Evolutionary conservation across 1,140 invertebrate genomes (phyloP).

Genomic region (Eriosoma lanigerum): DNA sequence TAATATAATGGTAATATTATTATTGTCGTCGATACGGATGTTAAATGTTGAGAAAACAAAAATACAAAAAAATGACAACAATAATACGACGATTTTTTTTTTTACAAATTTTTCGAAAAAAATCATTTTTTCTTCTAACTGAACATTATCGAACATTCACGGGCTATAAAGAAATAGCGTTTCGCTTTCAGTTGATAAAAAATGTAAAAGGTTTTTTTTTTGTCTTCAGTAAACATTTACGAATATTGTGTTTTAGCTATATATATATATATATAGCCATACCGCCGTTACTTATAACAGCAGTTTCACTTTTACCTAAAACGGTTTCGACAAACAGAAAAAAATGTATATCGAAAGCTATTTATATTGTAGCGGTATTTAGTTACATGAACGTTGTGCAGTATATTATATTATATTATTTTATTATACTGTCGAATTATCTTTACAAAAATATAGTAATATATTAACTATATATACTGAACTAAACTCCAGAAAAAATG

Average conservation of each 20-base stretch:
- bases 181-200: conserved; percentile 33
- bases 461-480: no score
- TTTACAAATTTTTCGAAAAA: no score
- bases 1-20: conserved; percentile 5
- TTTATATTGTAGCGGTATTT: neutral
- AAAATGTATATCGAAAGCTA: neutral
- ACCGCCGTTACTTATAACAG: neutral
- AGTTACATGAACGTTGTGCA: neutral
- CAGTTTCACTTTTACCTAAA: conserved; percentile 26
- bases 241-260: neutral
- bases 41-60: neutral
- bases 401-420: no score
- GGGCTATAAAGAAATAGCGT: neutral
- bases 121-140: no score
- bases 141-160: no score
- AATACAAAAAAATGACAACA: no score
- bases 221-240: neutral
- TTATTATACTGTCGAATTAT: no score
- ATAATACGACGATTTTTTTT: no score
- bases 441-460: no score
- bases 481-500: no score
- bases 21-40: conserved; percentile 19
- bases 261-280: neutral
- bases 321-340: neutral
- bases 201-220: conserved; percentile 2